Evolutionary conservation across 1,140 invertebrate genomes (phyloP), one percentile per base, ranked within the genome.

Genomic region (Heliconius eleuchia): DNA sequence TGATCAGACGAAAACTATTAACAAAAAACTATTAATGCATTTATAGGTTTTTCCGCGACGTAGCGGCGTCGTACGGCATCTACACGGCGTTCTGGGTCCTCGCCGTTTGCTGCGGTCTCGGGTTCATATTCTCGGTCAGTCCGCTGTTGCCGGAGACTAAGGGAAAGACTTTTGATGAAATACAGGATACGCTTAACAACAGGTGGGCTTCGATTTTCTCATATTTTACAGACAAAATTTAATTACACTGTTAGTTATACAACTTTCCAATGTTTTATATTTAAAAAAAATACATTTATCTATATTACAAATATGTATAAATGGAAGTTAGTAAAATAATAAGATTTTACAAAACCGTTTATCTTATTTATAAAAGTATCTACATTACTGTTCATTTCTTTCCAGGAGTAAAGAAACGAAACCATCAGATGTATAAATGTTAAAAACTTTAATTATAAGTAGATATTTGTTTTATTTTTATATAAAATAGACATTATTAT

Each of bases 61-160:
- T 99, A 9, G 92, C 95, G 2, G 90, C 95, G 0, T 92, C 95
- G 0, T 95, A 98, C 42, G 97, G 97, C 18, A 95, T 96, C 13
- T 96, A 97, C 87, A 96, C 96, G 5, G 96, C 96, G 1, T 98
- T 98, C 94, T 98, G 97, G 96, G 94, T 98, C n/a, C 98, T 99
- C 84, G 95, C 96, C 1, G 94, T 95, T 1, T 96, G 96, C 91
- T 97, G 97, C 74, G 93, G 96, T 2, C 72, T 97, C 0, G 96
- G 97, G 0, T 96, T 96, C 87, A 89, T 95, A 75, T 96, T 97
- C 85, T 95, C 96, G 1, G 94, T 96, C n/a, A 93, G 86, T 18
- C 86, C 96, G 8, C 86, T 97, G 60, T 94, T 98, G 23, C 97
- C 97, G 0, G 98, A 98, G 92, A 98, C 98, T 0, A 98, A 97